These are phyloP conservation scores for Neomorphus geoffroyi DNA, from an alignment of 2,797 vertebrate genomes.

Conservation along the genomic window DNA sequence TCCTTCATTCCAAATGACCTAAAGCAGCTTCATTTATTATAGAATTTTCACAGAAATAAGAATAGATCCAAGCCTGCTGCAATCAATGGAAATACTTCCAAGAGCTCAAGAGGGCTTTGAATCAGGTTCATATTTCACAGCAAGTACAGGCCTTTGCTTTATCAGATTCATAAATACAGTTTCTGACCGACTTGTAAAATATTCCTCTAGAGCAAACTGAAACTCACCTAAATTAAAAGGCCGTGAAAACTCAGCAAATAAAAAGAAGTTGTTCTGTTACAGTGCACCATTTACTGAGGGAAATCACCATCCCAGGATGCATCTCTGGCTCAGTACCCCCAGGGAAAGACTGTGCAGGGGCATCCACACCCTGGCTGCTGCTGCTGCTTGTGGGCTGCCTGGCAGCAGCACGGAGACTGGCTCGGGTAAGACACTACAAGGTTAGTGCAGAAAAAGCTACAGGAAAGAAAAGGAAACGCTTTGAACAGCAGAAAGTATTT, in stretches of 20 bases:
- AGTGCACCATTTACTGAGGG: not conserved
- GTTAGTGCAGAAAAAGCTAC: not conserved
- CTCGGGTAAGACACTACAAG: fast-evolving
- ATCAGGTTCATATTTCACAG: not conserved
- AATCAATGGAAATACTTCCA: conserved; percentile 35
- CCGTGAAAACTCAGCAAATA: not conserved
- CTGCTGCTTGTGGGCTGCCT: not conserved
- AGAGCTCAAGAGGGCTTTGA: not conserved
- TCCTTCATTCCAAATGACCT: not conserved
- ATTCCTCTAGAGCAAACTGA: not conserved
- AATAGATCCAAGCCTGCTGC: not conserved
- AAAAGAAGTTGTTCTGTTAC: not conserved
- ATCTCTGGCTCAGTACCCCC: not conserved
- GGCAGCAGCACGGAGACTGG: not conserved
- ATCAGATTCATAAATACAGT: not conserved
- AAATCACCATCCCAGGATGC: fast-evolving
- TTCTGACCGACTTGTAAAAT: not conserved
- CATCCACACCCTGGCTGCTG: fast-evolving
- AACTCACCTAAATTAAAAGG: not conserved
- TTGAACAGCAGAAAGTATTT: not conserved
- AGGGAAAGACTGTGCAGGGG: not conserved
- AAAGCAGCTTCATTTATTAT: conserved; percentile 23
- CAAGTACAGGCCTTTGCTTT: not conserved
- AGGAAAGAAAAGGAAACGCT: not conserved
- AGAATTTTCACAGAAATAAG: conserved; percentile 39